Conservation (phyloP, 2,113 vertebrate species). For the Sylvietta virens region DNA sequence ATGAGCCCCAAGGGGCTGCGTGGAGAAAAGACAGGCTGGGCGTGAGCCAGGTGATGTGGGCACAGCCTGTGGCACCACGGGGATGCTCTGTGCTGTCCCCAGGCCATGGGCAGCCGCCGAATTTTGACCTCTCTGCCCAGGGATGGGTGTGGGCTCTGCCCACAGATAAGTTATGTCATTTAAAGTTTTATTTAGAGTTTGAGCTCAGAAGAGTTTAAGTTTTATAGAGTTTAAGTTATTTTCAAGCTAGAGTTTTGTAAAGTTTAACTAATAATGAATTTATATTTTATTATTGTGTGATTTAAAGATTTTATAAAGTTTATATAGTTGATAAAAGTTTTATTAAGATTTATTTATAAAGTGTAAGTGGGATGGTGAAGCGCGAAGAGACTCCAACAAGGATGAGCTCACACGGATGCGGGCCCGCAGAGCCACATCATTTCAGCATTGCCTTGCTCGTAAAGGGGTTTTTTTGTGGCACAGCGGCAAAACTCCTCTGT, state of each 20-base stretch:
- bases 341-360: too few species aligned
- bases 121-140: not conserved
- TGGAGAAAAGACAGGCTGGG: not conserved
- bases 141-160: not conserved
- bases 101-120: fast-evolving
- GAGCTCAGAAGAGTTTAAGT: too few species aligned
- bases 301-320: too few species aligned
- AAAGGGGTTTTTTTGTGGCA: not conserved
- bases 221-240: too few species aligned
- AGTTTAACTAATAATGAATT: too few species aligned
- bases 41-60: fast-evolving
- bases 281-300: too few species aligned
- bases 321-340: too few species aligned
- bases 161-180: too few species aligned
- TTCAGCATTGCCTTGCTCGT: not conserved
- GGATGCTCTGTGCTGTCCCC: not conserved
- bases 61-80: not conserved
- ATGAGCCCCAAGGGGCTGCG: not conserved
- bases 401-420: not conserved
- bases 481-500: fast-evolving
- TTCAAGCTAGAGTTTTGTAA: too few species aligned
- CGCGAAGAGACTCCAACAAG: not conserved
- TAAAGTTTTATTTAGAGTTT: too few species aligned
- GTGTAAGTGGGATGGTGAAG: not conserved
- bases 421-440: fast-evolving